Evolutionary conservation across 1,140 invertebrate species (phyloP).

Genomic region (Trichogramma pretiosum): DNA sequence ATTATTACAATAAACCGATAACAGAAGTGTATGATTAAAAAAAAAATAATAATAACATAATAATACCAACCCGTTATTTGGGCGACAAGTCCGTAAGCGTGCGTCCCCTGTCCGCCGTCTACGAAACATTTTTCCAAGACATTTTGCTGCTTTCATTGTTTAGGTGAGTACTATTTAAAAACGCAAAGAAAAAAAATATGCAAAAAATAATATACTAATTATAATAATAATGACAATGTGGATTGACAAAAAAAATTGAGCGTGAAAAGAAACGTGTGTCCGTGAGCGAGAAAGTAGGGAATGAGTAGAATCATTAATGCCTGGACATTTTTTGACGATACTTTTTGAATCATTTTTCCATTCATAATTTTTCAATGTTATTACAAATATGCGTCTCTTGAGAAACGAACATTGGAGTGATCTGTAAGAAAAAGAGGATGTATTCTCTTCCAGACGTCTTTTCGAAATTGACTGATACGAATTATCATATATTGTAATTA

Average conservation of each 20-base stretch:
- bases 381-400: too few species aligned
- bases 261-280: conserved; percentile 4
- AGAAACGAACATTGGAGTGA: not conserved
- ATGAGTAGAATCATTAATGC: too few species aligned
- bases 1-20: too few species aligned
- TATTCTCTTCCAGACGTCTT: too few species aligned
- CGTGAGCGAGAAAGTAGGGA: not conserved
- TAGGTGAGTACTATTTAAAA: conserved; percentile 32
- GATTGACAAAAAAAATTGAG: conserved; percentile 13
- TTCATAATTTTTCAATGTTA: too few species aligned
- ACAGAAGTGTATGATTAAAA: too few species aligned
- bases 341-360: conserved; percentile 11
- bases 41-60: conserved; percentile 4
- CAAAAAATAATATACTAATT: conserved; percentile 4
- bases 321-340: conserved; percentile 13
- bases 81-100: conserved; percentile 13
- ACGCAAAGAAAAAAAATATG: not conserved
- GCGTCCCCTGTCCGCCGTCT: conserved; percentile 22
- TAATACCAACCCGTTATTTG: conserved; percentile 10
- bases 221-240: conserved; percentile 13
- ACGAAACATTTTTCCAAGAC: conserved; percentile 32
- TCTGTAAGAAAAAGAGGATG: not conserved
- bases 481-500: conserved; percentile 16
- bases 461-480: conserved; percentile 20
- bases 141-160: conserved; percentile 42